Evolutionary conservation across 2,888 invertebrate genomes (phyloP).

Genomic region (Stenodema calcarata): DNA sequence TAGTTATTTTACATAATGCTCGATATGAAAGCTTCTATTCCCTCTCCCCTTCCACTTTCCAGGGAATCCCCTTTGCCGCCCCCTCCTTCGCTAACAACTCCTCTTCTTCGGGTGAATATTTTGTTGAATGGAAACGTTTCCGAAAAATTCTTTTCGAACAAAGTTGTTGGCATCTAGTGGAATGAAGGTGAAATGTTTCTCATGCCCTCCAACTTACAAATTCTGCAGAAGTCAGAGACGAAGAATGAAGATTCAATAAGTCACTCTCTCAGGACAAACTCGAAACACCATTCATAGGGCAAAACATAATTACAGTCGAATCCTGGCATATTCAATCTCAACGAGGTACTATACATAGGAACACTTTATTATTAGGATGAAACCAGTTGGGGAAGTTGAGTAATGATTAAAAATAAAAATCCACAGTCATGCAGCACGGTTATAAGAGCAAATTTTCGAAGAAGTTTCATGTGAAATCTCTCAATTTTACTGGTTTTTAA

Average conservation of each 20-base stretch:
- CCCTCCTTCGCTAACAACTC: not conserved
- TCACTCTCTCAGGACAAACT: not conserved
- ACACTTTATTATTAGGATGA: too few species aligned
- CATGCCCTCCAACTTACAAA: not conserved
- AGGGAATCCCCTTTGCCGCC: not conserved
- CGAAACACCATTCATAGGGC: not conserved
- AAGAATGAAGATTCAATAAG: constrained; percentile 31
- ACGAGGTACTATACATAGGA: too few species aligned
- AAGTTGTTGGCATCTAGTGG: constrained; percentile 36
- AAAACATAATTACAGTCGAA: not conserved
- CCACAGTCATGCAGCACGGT: too few species aligned
- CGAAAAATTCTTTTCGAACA: constrained; percentile 36
- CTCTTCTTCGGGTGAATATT: constrained; percentile 1
- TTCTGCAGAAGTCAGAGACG: not conserved
- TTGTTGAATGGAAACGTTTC: constrained; percentile 16
- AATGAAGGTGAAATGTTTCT: constrained; percentile 21
- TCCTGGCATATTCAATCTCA: not conserved
- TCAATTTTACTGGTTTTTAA: too few species aligned
- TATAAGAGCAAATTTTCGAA: too few species aligned
- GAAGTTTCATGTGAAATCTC: too few species aligned
- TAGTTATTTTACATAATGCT: constrained; percentile 49
- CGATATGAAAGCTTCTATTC: constrained; percentile 36
- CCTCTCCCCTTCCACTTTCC: not conserved
- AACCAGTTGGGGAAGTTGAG: too few species aligned
- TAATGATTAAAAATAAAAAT: too few species aligned